These are phyloP conservation scores for Meda fulgida DNA, from an alignment of 2,797 vertebrate species.

Conservation along the genomic window DNA sequence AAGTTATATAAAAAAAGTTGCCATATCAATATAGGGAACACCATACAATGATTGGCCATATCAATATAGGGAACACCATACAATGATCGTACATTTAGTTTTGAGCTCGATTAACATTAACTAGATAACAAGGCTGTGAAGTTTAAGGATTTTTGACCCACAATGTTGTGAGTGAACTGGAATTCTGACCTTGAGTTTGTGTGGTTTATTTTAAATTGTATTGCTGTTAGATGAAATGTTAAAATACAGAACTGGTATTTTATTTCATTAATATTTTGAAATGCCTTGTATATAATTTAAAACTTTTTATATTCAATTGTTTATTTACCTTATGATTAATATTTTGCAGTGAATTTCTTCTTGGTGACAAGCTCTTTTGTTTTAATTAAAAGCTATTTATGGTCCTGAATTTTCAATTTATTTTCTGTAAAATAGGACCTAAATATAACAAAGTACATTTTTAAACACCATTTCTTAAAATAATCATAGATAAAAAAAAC, in stretches of 20 bases:
- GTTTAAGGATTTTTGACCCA: not conserved
- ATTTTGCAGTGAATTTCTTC: slow-evolving; percentile 44
- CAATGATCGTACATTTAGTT: not conserved
- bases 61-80: not conserved
- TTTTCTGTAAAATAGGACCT: not conserved
- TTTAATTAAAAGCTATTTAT: slow-evolving; percentile 48
- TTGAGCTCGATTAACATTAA: not conserved
- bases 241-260: not conserved
- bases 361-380: slow-evolving; percentile 39
- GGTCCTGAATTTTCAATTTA: not conserved
- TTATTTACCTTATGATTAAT: slow-evolving; percentile 4
- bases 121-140: not conserved
- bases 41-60: too few species aligned
- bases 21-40: not conserved
- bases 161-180: not conserved
- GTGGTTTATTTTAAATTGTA: not conserved
- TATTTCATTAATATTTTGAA: not conserved
- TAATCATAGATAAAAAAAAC: not conserved
- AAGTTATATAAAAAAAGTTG: not conserved
- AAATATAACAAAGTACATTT: not conserved
- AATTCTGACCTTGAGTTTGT: not conserved
- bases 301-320: slow-evolving; percentile 24
- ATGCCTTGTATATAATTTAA: slow-evolving; percentile 17
- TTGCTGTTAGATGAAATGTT: not conserved
- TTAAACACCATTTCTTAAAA: not conserved